Conservation (phyloP, 1,140 invertebrate genomes). For the Zophobas atratus region DNA sequence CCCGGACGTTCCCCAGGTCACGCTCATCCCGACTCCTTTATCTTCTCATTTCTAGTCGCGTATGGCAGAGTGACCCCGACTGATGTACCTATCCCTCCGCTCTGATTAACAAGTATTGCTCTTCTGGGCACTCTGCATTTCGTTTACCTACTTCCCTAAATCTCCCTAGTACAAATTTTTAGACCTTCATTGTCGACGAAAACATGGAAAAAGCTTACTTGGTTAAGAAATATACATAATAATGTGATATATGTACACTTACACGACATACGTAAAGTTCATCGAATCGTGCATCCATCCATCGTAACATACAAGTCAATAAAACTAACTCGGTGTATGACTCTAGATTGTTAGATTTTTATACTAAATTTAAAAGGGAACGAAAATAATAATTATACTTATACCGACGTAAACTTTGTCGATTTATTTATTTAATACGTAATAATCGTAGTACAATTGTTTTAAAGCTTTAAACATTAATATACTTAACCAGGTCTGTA, state of each 20-base stretch:
- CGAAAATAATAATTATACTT: background rate
- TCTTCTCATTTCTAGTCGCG: slow-evolving; percentile 62
- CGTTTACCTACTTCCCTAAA: slow-evolving; percentile 41
- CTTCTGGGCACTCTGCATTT: slow-evolving; percentile 60
- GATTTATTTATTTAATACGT: slow-evolving; percentile 38
- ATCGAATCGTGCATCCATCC: slow-evolving; percentile 35
- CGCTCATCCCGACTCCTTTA: slow-evolving; percentile 58
- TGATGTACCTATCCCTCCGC: slow-evolving; percentile 64
- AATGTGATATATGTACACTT: slow-evolving; percentile 43
- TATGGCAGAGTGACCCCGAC: slow-evolving; percentile 63
- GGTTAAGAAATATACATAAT: slow-evolving; percentile 44
- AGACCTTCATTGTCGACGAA: slow-evolving; percentile 37
- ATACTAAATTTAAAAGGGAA: slow-evolving; percentile 44
- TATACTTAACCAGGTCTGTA: slow-evolving; percentile 35
- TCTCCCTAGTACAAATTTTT: slow-evolving; percentile 47
- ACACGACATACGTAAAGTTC: slow-evolving; percentile 36
- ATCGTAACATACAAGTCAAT: slow-evolving; percentile 45
- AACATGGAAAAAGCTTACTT: slow-evolving; percentile 42
- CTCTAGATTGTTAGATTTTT: slow-evolving; percentile 45
- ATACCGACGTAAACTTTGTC: slow-evolving; percentile 9
- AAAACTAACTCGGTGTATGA: slow-evolving; percentile 42
- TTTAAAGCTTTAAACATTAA: slow-evolving; percentile 46
- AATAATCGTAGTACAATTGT: slow-evolving; percentile 44
- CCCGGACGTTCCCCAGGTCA: slow-evolving; percentile 57
- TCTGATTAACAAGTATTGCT: slow-evolving; percentile 56